phyloP scores from a whole-genome alignment of 2,888 invertebrate genomes.

The Elaeidobius kamerunicus region DNA sequence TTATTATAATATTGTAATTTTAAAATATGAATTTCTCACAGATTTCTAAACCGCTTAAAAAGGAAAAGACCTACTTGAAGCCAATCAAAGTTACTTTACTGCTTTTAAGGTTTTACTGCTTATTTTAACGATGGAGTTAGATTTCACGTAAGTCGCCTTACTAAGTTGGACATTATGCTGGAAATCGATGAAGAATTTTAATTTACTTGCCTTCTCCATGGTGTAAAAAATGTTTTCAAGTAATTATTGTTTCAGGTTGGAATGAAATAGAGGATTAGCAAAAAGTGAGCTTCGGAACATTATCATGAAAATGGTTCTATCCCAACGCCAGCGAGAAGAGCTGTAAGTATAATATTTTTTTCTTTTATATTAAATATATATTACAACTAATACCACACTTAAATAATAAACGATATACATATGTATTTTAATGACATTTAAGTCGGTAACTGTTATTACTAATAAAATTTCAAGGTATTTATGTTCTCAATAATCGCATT shows the following conservation, averaged over 20 bases:
- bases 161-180: too few species aligned
- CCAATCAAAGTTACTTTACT: too few species aligned
- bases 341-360: conserved; percentile 70
- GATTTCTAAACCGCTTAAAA: too few species aligned
- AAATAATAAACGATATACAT: not conserved
- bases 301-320: conserved; percentile 98
- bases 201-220: too few species aligned
- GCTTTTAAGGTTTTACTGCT: too few species aligned
- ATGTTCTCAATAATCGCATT: not conserved
- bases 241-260: conserved; percentile 44
- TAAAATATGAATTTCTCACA: too few species aligned
- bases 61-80: too few species aligned
- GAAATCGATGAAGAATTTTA: too few species aligned
- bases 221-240: conserved; percentile 23
- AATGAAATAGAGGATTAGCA: conserved; percentile 44
- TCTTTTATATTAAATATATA: too few species aligned
- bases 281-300: conserved; percentile 45
- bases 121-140: too few species aligned
- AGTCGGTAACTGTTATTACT: not conserved
- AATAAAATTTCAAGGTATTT: not conserved
- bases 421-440: not conserved
- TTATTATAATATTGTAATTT: too few species aligned
- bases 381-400: not conserved
- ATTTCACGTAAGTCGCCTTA: not conserved
- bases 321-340: conserved; percentile 99